phyloP scores from a whole-genome alignment of 2,113 vertebrate genomes.

The Catharus minimus region DNA sequence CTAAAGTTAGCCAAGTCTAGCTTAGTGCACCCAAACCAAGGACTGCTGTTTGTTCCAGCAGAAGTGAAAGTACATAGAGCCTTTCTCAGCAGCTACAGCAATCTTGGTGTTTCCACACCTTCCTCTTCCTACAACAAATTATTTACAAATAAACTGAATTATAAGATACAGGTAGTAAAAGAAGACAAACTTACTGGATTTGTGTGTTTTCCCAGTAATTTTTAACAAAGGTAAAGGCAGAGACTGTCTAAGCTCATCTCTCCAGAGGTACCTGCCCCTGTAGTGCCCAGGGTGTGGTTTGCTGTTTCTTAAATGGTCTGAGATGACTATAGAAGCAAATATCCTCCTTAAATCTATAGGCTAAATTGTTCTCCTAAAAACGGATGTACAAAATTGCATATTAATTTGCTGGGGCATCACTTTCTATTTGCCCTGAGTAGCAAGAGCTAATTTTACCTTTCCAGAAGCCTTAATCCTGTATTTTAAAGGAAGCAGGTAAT shows the following conservation, averaged over 20 bases:
- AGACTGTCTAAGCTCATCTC: neutral
- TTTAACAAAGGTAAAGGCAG: neutral
- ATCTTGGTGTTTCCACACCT: rapidly evolving
- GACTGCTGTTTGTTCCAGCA: neutral
- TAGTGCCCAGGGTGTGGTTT: rapidly evolving
- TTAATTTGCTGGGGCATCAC: neutral
- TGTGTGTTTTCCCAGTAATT: neutral
- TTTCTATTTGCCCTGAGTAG: neutral
- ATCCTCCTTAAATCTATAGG: neutral
- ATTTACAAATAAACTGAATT: neutral
- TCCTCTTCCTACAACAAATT: neutral
- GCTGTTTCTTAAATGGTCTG: neutral
- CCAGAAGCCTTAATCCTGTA: neutral
- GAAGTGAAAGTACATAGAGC: neutral
- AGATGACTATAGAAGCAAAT: neutral
- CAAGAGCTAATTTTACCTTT: neutral
- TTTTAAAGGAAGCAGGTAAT: neutral
- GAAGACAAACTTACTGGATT: neutral
- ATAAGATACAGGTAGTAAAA: neutral
- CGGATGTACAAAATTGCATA: neutral
- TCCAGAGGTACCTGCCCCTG: too few relatives aligned
- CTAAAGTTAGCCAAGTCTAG: neutral
- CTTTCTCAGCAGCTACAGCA: neutral
- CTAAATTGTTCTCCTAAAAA: neutral
- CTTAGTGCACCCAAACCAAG: neutral